Percentiles rank a stretch among this genome's conserved stretches.
Evolutionary conservation across 2,113 vertebrate species (phyloP).

Genomic region (Fulica atra): DNA sequence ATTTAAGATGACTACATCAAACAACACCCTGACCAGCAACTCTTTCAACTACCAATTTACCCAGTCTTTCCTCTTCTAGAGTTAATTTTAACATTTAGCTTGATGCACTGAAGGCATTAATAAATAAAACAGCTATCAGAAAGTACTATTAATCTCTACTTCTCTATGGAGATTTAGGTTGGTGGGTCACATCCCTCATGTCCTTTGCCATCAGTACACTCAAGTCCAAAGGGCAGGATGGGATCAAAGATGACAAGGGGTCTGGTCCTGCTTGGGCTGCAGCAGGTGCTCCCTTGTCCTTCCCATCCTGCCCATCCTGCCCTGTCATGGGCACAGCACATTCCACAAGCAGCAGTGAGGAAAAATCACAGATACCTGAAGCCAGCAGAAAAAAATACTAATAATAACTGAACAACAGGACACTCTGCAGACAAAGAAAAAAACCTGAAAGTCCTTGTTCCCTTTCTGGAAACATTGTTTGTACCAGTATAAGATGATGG

Average conservation of each 20-base stretch:
- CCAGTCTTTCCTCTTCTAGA: background rate
- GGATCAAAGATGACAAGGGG: background rate
- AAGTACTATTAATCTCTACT: background rate
- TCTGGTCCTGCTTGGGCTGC: background rate
- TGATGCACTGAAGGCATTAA: background rate
- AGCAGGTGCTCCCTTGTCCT: rapidly evolving
- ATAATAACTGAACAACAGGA: background rate
- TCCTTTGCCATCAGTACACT: background rate
- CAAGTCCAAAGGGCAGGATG: background rate
- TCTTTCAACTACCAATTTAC: background rate
- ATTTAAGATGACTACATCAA: background rate
- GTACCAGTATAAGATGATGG: background rate
- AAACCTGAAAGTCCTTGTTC: background rate
- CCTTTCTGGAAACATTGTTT: background rate
- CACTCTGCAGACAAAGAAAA: background rate
- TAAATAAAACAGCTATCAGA: background rate
- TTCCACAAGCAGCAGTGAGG: background rate
- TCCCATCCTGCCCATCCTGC: background rate
- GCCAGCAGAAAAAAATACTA: background rate
- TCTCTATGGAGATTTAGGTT: background rate
- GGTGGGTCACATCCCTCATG: background rate
- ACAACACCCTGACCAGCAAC: background rate
- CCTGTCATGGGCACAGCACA: background rate
- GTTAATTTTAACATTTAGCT: background rate
- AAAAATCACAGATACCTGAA: background rate